phyloP scores from a whole-genome alignment of 2,113 vertebrate species.

The Hystrix cristata region DNA sequence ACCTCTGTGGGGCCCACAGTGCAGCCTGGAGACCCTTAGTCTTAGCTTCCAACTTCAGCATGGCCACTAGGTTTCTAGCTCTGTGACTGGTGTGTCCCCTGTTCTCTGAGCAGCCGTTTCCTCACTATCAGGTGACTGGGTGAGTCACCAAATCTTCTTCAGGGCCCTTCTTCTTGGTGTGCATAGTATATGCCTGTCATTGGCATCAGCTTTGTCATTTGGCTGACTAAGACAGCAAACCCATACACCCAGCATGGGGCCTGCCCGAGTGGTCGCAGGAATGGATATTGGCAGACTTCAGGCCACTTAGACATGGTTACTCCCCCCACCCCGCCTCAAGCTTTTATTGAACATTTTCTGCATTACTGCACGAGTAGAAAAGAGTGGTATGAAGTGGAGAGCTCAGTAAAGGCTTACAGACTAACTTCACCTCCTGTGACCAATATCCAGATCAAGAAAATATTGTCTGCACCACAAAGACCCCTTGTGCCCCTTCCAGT shows the following conservation, averaged over 20 bases:
- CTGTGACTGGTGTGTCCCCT: not conserved
- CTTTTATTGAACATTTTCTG: not conserved
- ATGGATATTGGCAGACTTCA: not conserved
- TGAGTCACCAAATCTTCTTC: not conserved
- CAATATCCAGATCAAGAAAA: not conserved
- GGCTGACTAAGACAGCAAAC: not conserved
- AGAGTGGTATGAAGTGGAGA: not conserved
- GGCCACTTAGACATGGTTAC: not conserved
- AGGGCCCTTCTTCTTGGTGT: not conserved
- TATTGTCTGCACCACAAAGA: not conserved
- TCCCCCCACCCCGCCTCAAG: not conserved
- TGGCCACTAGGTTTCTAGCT: not conserved
- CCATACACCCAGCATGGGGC: not conserved
- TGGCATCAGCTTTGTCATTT: not conserved
- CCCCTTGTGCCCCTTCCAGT: not conserved
- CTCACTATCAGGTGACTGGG: not conserved
- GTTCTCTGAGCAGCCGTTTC: not conserved
- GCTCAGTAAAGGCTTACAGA: not conserved
- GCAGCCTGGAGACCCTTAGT: not conserved
- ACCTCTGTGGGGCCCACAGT: too few species aligned
- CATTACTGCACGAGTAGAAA: not conserved
- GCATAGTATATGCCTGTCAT: not conserved
- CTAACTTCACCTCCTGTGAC: not conserved
- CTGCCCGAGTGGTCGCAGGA: rapidly evolving
- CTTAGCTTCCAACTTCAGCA: not conserved